Evolutionary conservation across 2,113 vertebrate genomes (phyloP), one percentile per base, ranked within the genome.

Genomic region (Athene cunicularia): DNA sequence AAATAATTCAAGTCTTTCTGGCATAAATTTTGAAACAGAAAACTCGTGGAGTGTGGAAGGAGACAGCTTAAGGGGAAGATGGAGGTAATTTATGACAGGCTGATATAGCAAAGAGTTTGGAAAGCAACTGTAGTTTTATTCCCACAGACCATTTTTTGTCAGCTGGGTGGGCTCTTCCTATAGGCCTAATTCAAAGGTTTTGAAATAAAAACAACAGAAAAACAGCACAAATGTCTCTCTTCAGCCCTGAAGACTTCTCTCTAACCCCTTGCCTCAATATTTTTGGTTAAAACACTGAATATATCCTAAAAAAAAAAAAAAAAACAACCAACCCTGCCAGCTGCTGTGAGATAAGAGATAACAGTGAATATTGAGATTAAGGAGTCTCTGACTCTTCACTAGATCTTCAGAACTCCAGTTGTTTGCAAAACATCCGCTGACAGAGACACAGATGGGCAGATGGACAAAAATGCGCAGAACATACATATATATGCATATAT

Each of bases 21-120:
- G 47, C 22, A 87, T 28, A 91, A 86, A 43, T 86, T 95, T 39
- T 63, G 71, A 80, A 92, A 77, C 22, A 67, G 63, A 84, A 92
- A 50, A 77, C 12, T 43, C 28, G 6, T 24, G 39, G 67, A 60
- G 30, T 62, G 67, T 11, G 16, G 52, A 86, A 33, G 8, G 8
- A 95, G 28, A 27, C 26, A 77, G 75, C 23, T 88, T 73, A 96
- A 76, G 41, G 20, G 33, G 79, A 77, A 43, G 14, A 71, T 3
- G 8, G 39, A 23, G 9, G 47, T 41, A 89, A 67, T 35, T 49
- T 14, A 67, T 68, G 14, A 68, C 23, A 79, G 52, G 52, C 4
- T 75, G 47, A 73, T n/a, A 47, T 0, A 67, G 39, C 39, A 79
- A 89, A 75, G 39, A 50, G 86, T 50, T 75, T 56, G 28, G 19